These are phyloP conservation scores for Eumaeus atala DNA, from an alignment of 1,140 invertebrate species.

Conservation along the genomic window DNA sequence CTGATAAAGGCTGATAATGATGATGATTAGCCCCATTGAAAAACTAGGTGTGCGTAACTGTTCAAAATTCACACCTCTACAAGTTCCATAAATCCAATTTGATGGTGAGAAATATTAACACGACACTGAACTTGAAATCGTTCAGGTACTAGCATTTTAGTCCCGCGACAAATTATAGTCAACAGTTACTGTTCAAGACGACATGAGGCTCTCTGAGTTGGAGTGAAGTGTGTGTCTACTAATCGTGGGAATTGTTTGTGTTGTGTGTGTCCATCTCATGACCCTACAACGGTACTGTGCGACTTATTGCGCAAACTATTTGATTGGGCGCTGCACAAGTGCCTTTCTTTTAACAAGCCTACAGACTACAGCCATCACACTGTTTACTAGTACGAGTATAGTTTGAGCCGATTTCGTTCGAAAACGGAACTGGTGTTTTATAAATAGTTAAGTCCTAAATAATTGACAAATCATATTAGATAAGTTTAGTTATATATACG, in stretches of 20 bases:
- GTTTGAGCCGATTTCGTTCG: too few species aligned
- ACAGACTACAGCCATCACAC: not conserved
- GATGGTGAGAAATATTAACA: not conserved
- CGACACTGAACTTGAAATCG: not conserved
- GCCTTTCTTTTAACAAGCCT: constrained; percentile 2
- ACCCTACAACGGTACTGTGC: constrained; percentile 44
- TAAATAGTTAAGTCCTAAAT: too few species aligned
- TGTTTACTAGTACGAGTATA: too few species aligned
- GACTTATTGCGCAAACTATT: constrained; percentile 29
- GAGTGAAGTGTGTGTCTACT: constrained; percentile 12
- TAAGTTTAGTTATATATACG: too few species aligned
- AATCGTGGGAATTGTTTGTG: constrained; percentile 51
- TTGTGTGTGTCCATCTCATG: constrained; percentile 37
- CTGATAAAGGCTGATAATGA: too few species aligned
- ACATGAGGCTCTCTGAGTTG: not conserved
- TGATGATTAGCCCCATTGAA: too few species aligned
- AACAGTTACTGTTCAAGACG: not conserved
- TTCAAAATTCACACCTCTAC: too few species aligned
- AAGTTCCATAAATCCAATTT: not conserved
- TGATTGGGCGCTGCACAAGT: constrained; percentile 22
- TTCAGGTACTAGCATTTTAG: not conserved
- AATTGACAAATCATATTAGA: too few species aligned
- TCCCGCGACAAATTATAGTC: not conserved
- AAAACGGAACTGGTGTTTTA: too few species aligned
- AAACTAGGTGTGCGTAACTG: too few species aligned